Conservation (phyloP, 1,140 invertebrate genomes). For the Drosophila tsacasi region DNA sequence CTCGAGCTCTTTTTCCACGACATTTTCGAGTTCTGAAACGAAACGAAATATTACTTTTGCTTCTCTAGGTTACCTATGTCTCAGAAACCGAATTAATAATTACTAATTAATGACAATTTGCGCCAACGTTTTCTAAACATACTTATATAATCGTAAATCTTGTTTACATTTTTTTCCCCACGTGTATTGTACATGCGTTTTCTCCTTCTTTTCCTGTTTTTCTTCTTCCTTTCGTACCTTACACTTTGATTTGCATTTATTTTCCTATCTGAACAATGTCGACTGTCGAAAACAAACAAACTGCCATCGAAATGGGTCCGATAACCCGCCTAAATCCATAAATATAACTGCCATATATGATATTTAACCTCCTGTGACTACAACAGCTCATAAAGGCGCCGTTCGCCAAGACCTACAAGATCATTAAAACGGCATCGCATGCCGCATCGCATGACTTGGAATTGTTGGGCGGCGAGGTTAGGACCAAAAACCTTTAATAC, state of each 20-base stretch:
- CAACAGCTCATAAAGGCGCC: slow-evolving; percentile 96
- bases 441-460: slow-evolving; percentile 93
- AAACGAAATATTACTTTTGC: slow-evolving; percentile 35
- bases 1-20: slow-evolving; percentile 51
- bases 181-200: slow-evolving; percentile 69
- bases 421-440: slow-evolving; percentile 92
- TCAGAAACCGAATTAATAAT: slow-evolving; percentile 46
- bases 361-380: slow-evolving; percentile 54
- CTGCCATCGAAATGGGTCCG: slow-evolving; percentile 9
- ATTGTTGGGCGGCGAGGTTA: slow-evolving; percentile 86
- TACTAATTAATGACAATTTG: slow-evolving; percentile 64
- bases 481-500: slow-evolving; percentile 72
- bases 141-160: slow-evolving; percentile 55
- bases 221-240: slow-evolving; percentile 53
- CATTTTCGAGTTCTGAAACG: slow-evolving; percentile 36
- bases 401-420: slow-evolving; percentile 97
- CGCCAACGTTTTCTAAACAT: slow-evolving; percentile 60
- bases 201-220: slow-evolving; percentile 63
- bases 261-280: slow-evolving; percentile 38
- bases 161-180: slow-evolving; percentile 64
- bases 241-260: slow-evolving; percentile 64
- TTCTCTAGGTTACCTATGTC: slow-evolving; percentile 69
- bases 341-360: slow-evolving; percentile 50
- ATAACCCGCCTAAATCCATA: slow-evolving; percentile 4
- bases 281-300: slow-evolving; percentile 29